Percentiles rank a stretch among this genome's conserved stretches.
These are phyloP conservation scores for Polylopha cassiicola DNA, from an alignment of 2,888 invertebrate species.

Conservation along the genomic window DNA sequence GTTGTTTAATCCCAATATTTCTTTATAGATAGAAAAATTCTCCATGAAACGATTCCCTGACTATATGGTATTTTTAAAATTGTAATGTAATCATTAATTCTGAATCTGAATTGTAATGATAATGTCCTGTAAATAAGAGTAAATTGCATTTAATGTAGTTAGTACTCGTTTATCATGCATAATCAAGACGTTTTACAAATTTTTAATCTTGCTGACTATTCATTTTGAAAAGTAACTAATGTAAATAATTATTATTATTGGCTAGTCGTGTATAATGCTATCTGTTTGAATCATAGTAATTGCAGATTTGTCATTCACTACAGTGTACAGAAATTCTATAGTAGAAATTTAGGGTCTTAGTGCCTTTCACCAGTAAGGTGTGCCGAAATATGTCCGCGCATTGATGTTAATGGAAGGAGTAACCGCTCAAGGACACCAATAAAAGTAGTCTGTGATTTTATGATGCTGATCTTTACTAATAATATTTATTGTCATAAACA, in stretches of 20 bases:
- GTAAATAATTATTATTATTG: constrained; percentile 40
- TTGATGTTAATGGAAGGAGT: constrained; percentile 17
- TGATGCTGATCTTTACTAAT: constrained; percentile 5
- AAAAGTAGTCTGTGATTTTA: constrained; percentile 21
- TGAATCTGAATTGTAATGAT: constrained; percentile 29
- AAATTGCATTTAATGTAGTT: constrained; percentile 71
- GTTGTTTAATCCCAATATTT: too few relatives aligned
- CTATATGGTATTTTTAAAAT: constrained; percentile 9
- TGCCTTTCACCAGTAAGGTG: constrained; percentile 67
- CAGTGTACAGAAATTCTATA: constrained; percentile 64
- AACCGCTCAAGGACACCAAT: constrained; percentile 29
- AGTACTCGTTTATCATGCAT: constrained; percentile 52
- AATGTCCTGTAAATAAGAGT: constrained; percentile 63
- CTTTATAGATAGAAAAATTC: too few relatives aligned
- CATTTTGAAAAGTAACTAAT: constrained; percentile 28
- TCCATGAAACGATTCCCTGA: too few relatives aligned
- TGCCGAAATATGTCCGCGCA: constrained; percentile 45
- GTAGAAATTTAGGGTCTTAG: constrained; percentile 72
- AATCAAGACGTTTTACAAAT: constrained; percentile 36
- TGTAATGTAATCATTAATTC: constrained; percentile 13
- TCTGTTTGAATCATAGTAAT: constrained; percentile 40
- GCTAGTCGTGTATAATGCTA: constrained; percentile 60
- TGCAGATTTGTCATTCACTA: constrained; percentile 39
- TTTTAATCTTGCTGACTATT: constrained; percentile 41
- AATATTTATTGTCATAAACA: constrained; percentile 2